Base-by-base conservation (phyloP, 1,140 invertebrate genomes). In the Pachypsylla venusta region DNA sequence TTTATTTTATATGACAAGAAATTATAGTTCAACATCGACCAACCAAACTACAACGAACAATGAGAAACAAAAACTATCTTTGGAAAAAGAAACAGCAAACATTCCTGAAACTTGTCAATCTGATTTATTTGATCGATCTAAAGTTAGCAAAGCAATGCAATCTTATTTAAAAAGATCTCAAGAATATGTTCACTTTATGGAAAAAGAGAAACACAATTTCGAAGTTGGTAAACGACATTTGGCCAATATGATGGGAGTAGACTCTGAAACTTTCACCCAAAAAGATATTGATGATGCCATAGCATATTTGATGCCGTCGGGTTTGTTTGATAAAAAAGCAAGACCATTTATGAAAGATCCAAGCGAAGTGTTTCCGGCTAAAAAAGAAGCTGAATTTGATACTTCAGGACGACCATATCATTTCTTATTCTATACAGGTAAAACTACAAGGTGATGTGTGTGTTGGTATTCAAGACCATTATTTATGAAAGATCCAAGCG, bases 171-270 rank as follows among this genome's bases (percentile, higher is more conserved):
- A 91, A 70, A 73, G 88, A 68, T 84, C 89, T 22, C 76, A 76
- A 70, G 79, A 83, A 65, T 81, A 93, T 70, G 83, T 81, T 70
- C 78, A 82, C 64, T 92, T 95, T 68, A 87, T 98, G 77, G 80
- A 84, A 66, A 78, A 81, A 62, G 81, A 97, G 73, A 76, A 78
- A 53, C 67, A 79, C 58, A 86, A 94, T 65, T 99, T 84, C 73
- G 81, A 92, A 68, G 83, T 93, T 67, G 95, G 96, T 12, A 91
- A 88, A 71, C 75, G 92, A 24, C 92, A 99, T 76, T 77, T 99
- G 57, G 95, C 95, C 3, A 98, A 98, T 71, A 98, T 99, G 79
- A 99, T 99, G 95, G 93, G 93, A 1, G 80, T 84, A 71, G 84
- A 97, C 77, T 80, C 84, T 1, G 84, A 90, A 63, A 82, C 77